Base-by-base conservation (phyloP, 1,140 invertebrate species). In the Rhyacophila brunnea region DNA sequence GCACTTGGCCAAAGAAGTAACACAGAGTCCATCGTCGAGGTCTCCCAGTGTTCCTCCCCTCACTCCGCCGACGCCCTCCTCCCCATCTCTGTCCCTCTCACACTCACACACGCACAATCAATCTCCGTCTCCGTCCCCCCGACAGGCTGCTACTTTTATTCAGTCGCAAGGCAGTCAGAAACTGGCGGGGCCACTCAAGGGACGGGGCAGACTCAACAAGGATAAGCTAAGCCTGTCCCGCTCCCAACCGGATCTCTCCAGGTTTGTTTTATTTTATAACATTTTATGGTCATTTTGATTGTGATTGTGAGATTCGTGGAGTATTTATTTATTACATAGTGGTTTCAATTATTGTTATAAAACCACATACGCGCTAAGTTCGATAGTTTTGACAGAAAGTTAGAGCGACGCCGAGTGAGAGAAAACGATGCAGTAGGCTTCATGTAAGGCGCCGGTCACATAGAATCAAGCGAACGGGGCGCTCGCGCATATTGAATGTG, bases 1-100 rank as follows among this genome's bases (percentile, higher is more conserved):
- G 74, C 90, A 93, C 75, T 78, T 93, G 49, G 88, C 90, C 1
- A 91, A 91, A 74, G 88, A 91, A 74, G 88, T 90, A 6, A 88
- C 81, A 4, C 77, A 80, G 62, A 79, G 78, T 38, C 77, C 81
- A 1, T 69, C 77, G 4, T 78, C 81, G 1, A 77, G 77, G 5
- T 79, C 77, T 19, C 61, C 60, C 23, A 54, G 57, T 32, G 73
- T 70, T 0, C 72, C 74, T 9, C 35, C 36, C 11, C 18, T 54
- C 1, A 71, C 74, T 0, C 70, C 72, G 7, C 54, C 61, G 6
- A 71, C 72, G 5, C 73, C 75, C 1, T 64, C 69, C 23, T 64
- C 68, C 1, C 66, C 70, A 6, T 60, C 61, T 20, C 62, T 65
- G 6, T 9, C 51, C n/a, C 51, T 15, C 54, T 28, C 23, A 3